A percentile compares a stretch with the other conserved stretches of the same genome.
Evolutionary conservation across 2,888 invertebrate genomes (phyloP).

Genomic region (Lepidochitona cinerea): DNA sequence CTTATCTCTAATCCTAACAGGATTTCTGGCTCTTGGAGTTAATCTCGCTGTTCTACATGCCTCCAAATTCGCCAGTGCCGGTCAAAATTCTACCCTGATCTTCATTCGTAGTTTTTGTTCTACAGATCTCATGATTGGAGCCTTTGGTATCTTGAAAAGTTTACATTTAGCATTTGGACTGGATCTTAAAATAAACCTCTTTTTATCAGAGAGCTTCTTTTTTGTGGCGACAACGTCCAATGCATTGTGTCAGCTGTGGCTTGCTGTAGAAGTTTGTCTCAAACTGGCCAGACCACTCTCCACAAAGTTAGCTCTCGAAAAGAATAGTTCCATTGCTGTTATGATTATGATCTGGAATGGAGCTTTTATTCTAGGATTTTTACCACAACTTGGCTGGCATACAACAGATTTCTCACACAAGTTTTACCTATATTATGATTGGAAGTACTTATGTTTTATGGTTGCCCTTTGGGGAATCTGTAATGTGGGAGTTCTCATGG

Average conservation of each 20-base stretch:
- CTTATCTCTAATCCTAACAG: conserved; percentile 28
- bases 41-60: conserved; percentile 44
- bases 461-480: conserved; percentile 34
- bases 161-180: conserved; percentile 40
- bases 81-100: conserved; percentile 53
- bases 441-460: conserved; percentile 40
- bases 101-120: conserved; percentile 57
- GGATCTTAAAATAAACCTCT: conserved; percentile 49
- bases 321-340: conserved; percentile 48
- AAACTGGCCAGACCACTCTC: conserved; percentile 43
- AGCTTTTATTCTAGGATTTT: conserved; percentile 59
- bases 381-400: conserved; percentile 59
- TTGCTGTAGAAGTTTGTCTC: conserved; percentile 51
- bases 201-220: conserved; percentile 60
- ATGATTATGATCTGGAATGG: conserved; percentile 60
- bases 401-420: conserved; percentile 27
- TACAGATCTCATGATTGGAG: conserved; percentile 49
- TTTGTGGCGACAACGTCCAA: conserved; percentile 51
- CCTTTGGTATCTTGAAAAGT: conserved; percentile 55
- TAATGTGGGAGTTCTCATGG: conserved; percentile 30
- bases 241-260: conserved; percentile 45
- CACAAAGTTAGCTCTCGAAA: conserved; percentile 44
- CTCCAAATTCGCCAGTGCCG: conserved; percentile 49
- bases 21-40: conserved; percentile 33
- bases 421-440: conserved; percentile 44